These are phyloP conservation scores for Cyclina sinensis DNA, from an alignment of 1,140 invertebrate genomes.

Conservation along the genomic window DNA sequence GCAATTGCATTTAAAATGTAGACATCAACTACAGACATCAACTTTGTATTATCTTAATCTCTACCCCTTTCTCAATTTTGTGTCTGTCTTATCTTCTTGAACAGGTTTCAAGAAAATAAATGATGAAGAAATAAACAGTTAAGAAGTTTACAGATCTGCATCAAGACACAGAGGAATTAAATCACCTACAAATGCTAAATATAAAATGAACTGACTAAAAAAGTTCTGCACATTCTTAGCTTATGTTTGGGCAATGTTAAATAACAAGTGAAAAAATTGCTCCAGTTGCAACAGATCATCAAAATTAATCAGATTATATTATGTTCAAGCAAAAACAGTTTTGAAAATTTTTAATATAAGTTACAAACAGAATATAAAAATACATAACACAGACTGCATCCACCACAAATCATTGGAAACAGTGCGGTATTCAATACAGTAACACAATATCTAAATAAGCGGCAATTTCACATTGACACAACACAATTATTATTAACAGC, in stretches of 20 bases:
- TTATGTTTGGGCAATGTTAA: no score
- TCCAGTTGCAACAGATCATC: no score
- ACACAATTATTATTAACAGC: slow-evolving; percentile 32
- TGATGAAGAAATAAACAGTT: slow-evolving; percentile 7
- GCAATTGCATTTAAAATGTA: not conserved
- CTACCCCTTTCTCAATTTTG: no score
- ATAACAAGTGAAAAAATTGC: no score
- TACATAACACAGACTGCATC: slow-evolving; percentile 22
- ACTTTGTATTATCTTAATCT: not conserved
- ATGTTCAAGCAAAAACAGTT: no score
- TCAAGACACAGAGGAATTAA: not conserved
- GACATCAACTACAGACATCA: no score
- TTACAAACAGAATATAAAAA: not conserved
- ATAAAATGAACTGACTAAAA: no score
- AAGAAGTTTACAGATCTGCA: not conserved
- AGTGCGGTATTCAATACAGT: slow-evolving; percentile 19
- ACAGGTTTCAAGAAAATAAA: not conserved
- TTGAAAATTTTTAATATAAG: no score
- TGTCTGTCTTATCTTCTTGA: not conserved
- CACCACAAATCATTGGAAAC: not conserved
- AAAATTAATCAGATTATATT: no score
- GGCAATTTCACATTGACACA: slow-evolving; percentile 11
- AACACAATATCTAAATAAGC: slow-evolving; percentile 17
- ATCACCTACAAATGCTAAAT: not conserved
- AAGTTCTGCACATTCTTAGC: no score